phyloP scores from a whole-genome alignment of 1,140 invertebrate genomes.

The Muscidifurax raptorellus region DNA sequence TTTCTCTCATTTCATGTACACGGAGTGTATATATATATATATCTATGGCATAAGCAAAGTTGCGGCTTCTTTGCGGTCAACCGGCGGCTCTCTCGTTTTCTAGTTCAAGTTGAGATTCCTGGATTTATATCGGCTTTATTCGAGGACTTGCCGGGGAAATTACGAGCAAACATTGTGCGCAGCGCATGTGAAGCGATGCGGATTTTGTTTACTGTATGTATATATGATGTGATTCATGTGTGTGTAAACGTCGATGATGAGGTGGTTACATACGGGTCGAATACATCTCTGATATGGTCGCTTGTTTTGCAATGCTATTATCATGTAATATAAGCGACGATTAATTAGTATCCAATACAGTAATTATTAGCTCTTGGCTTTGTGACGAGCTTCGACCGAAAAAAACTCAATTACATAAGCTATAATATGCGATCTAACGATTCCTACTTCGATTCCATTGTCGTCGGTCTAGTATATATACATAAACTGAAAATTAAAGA shows the following conservation, averaged over 20 bases:
- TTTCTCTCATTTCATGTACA: no score
- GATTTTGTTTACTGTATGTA: neutral
- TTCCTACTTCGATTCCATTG: neutral
- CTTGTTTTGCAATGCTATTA: neutral
- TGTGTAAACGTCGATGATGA: neutral
- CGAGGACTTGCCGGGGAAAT: neutral
- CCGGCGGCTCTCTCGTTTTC: neutral
- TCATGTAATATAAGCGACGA: neutral
- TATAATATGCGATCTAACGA: neutral
- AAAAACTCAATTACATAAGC: neutral
- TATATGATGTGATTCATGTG: no score
- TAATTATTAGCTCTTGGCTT: neutral
- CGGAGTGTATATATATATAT: no score
- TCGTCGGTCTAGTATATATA: neutral
- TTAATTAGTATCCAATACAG: neutral
- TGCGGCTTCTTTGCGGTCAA: neutral
- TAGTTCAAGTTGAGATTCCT: slow-evolving; percentile 36
- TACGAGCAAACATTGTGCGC: neutral
- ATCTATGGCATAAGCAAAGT: neutral
- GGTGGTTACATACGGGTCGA: neutral
- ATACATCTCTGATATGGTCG: neutral
- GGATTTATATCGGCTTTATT: neutral
- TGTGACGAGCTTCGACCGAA: neutral
- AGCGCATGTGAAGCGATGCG: neutral
- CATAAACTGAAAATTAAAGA: neutral